Base-by-base conservation (phyloP, 2,113 vertebrate genomes). In the Aramus guarauna region DNA sequence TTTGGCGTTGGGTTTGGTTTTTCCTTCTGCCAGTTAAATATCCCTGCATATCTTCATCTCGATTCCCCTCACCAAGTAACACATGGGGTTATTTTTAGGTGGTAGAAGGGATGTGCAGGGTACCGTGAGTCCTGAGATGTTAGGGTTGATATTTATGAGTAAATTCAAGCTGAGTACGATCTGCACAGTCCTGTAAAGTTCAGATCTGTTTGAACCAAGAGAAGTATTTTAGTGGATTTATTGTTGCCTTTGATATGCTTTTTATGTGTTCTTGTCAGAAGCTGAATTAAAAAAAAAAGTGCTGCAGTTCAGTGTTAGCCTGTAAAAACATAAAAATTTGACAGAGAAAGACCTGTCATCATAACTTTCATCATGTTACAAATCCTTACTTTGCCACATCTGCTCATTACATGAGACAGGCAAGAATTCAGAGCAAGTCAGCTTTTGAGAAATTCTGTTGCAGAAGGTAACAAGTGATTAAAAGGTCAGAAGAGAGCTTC, bases 351-450 rank as follows among this genome's bases (percentile, higher is more conserved):
- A 95, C 77, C 88, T 97, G 95, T 97, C 94, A 94, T 96, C 83
- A 47, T 97, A 96, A 96, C 95, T 97, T 96, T 94, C 95, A 94
- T 95, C 96, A 67, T 94, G 86, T 86, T 95, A 96, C 93, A 96
- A 94, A 94, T 94, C 85, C 94, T 97, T 88, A 48, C 92, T 97
- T 97, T 94, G 94, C 88, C 96, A 95, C 95, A 96, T 96, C 94
- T 96, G 96, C 94, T 97, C 83, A 96, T 96, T 96, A 97, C 88
- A 79, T 71, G 94, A 92, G 94, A 95, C 7, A 27, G 84, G 92
- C 83, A 83, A 89, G 92, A 94, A 96, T 85, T 92, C 73, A 47
- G 88, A 85, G 92, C 86, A 84, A 59, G 77, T 72, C 74, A 96
- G 95, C 83, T 95, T 95, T 85, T 76, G 75, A 95, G 84, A 92